Evolutionary conservation across 2,797 vertebrate genomes (phyloP).

Genomic region (Hypotaenidia okinawae): DNA sequence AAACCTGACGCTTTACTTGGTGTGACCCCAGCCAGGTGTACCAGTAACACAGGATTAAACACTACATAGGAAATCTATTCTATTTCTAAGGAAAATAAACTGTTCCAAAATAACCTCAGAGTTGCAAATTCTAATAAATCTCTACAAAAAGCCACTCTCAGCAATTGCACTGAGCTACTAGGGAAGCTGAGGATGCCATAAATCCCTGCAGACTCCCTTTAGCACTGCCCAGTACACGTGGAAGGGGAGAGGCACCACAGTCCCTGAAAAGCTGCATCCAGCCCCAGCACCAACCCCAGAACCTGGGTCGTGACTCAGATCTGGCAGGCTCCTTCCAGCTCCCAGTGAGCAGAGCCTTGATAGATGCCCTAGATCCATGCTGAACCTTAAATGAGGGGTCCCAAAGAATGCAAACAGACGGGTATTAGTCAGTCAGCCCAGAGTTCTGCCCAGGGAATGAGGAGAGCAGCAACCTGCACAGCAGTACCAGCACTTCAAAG

Average conservation of each 20-base stretch:
- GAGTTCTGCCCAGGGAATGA: neutral
- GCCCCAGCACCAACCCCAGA: accelerated
- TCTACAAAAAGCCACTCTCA: neutral
- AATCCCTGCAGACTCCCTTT: neutral
- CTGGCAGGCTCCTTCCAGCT: neutral
- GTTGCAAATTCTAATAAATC: neutral
- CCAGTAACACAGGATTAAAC: neutral
- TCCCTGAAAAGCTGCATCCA: neutral
- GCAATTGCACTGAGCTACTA: neutral
- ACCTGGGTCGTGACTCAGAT: accelerated
- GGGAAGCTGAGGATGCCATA: neutral
- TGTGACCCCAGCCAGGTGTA: constrained; percentile 6
- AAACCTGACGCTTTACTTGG: neutral
- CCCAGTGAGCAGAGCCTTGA: accelerated
- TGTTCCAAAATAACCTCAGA: neutral
- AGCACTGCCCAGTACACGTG: neutral
- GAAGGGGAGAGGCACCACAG: neutral
- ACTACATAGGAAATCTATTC: constrained; percentile 19
- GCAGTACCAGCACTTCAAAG: constrained; percentile 40
- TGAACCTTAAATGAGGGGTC: neutral
- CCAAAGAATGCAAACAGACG: neutral
- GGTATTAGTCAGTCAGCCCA: neutral
- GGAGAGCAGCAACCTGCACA: neutral
- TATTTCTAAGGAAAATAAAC: neutral
- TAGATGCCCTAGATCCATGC: accelerated